These are phyloP conservation scores for Diplolepis rosae DNA, from an alignment of 2,888 invertebrate species.

Conservation along the genomic window DNA sequence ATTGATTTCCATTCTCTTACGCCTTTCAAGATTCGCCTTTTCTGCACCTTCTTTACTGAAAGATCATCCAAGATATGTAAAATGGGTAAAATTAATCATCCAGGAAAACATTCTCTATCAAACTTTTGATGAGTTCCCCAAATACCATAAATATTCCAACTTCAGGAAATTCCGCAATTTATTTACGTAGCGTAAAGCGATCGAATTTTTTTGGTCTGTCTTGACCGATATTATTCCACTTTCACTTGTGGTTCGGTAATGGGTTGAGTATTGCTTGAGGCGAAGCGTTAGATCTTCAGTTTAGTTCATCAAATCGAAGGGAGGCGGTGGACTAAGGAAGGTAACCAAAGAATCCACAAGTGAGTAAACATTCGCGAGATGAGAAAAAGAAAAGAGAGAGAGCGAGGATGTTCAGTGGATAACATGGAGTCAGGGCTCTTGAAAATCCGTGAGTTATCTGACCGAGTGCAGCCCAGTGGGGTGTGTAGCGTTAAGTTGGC, in stretches of 20 bases:
- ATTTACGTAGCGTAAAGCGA: neutral
- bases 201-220: neutral
- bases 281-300: neutral
- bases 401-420: constrained; percentile 11
- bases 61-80: constrained; percentile 37
- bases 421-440: constrained; percentile 50
- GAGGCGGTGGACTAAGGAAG: constrained; percentile 15
- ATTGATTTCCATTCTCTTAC: constrained; percentile 72
- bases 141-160: neutral
- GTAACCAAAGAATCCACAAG: constrained; percentile 28
- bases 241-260: constrained; percentile 32
- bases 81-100: constrained; percentile 51
- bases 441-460: constrained; percentile 68
- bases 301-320: constrained; percentile 7
- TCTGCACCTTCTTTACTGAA: constrained; percentile 46
- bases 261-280: constrained; percentile 20
- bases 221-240: neutral
- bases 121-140: neutral
- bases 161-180: neutral
- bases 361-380: constrained; percentile 28
- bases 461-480: constrained; percentile 68
- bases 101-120: constrained; percentile 52
- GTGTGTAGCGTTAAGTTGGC: constrained; percentile 70
- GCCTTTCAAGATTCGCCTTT: constrained; percentile 65
- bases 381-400: constrained; percentile 36